phyloP scores from a whole-genome alignment of 1,140 invertebrate species.

The Drosophila repleta region DNA sequence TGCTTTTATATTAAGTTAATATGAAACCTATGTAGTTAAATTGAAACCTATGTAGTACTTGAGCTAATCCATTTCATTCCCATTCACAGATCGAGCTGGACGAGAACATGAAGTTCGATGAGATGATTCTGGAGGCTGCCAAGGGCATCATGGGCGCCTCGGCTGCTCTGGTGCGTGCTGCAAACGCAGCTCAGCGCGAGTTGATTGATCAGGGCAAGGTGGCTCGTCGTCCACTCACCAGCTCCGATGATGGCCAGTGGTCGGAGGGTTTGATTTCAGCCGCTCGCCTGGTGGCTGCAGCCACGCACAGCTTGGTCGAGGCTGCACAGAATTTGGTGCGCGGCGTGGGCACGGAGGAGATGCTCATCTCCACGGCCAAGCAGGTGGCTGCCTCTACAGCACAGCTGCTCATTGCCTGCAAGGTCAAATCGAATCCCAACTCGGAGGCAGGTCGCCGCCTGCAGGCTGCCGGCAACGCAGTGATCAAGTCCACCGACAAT shows the following conservation, averaged over 20 bases:
- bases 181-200: slow-evolving; percentile 97
- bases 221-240: slow-evolving; percentile 90
- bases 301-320: slow-evolving; percentile 98
- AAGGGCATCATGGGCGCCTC: slow-evolving; percentile 99
- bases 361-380: slow-evolving; percentile 97
- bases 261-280: slow-evolving; percentile 99
- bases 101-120: slow-evolving; percentile 98
- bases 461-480: slow-evolving; percentile 97
- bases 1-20: slow-evolving; percentile 23
- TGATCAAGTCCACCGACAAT: slow-evolving; percentile 98
- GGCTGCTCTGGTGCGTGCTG: slow-evolving; percentile 97
- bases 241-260: slow-evolving; percentile 99
- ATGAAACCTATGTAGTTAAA: no score
- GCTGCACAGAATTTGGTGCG: slow-evolving; percentile 98
- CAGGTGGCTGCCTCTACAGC: slow-evolving; percentile 99
- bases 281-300: slow-evolving; percentile 96
- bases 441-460: slow-evolving; percentile 96
- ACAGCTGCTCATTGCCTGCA: slow-evolving; percentile 98
- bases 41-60: background rate
- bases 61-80: background rate
- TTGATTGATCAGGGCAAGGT: slow-evolving; percentile 94
- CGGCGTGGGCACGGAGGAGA: slow-evolving; percentile 96
- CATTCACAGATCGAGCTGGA: slow-evolving; percentile 89
- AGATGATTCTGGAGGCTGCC: slow-evolving; percentile 99
- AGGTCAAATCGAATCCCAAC: slow-evolving; percentile 98